phyloP scores from a whole-genome alignment of 1,140 invertebrate genomes.

The Drosophila oshimai region DNA sequence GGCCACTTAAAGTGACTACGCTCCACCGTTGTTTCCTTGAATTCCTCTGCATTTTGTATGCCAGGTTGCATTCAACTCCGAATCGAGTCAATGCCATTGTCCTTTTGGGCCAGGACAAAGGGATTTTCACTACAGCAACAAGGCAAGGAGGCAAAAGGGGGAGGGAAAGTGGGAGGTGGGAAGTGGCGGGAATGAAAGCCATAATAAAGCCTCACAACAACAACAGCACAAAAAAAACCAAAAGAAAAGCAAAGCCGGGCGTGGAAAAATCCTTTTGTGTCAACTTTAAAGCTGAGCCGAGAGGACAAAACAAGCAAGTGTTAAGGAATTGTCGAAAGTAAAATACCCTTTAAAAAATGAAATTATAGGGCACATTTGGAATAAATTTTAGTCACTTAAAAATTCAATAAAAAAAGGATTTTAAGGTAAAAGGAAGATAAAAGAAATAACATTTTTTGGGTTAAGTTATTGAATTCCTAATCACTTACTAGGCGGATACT shows the following conservation, averaged over 20 bases:
- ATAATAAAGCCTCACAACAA: slow-evolving; percentile 29
- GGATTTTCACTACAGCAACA: slow-evolving; percentile 19
- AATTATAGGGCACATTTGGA: too few relatives aligned
- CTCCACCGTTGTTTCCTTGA: neutral
- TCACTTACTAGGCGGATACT: too few relatives aligned
- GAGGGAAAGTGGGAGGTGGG: too few relatives aligned
- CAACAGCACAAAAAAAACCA: neutral
- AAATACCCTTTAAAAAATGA: neutral
- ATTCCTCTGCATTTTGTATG: slow-evolving; percentile 22
- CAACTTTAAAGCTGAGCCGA: slow-evolving; percentile 13
- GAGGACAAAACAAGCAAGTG: neutral
- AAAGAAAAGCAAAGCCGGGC: slow-evolving; percentile 10
- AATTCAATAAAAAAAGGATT: neutral
- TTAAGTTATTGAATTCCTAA: too few relatives aligned
- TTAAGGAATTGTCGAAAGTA: neutral
- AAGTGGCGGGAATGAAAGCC: slow-evolving; percentile 11
- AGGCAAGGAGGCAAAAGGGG: neutral
- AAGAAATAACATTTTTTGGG: too few relatives aligned
- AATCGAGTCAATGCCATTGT: slow-evolving; percentile 35
- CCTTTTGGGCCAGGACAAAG: slow-evolving; percentile 22
- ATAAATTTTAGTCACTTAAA: neutral
- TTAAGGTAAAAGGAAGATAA: too few relatives aligned
- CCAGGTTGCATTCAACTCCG: slow-evolving; percentile 28
- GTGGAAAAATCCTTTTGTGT: slow-evolving; percentile 37
- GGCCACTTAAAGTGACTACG: slow-evolving; percentile 18